phyloP scores from a whole-genome alignment of 2,888 invertebrate species.

The Penaeus monodon region DNA sequence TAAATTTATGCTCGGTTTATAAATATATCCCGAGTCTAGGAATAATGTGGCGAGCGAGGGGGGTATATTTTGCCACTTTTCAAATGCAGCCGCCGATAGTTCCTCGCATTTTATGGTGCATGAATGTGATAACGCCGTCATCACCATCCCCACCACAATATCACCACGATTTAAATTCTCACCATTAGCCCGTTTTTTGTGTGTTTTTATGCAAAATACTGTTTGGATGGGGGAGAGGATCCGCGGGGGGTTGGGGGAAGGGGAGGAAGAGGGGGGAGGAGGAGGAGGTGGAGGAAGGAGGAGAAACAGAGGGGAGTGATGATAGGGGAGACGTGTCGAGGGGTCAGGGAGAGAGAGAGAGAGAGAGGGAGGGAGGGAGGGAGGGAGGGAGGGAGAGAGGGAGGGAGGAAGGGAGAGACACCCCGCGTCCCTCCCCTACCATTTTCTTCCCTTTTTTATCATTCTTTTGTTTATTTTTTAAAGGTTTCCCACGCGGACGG shows the following conservation, averaged over 20 bases:
- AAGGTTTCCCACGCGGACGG: too few species aligned
- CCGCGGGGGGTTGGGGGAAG: not conserved
- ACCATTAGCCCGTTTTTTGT: slow-evolving; percentile 27
- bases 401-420: not conserved
- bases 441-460: too few species aligned
- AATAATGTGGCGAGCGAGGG: slow-evolving; percentile 10
- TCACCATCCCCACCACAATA: slow-evolving; percentile 18
- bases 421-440: too few species aligned
- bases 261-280: not conserved
- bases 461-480: too few species aligned
- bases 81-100: slow-evolving; percentile 49
- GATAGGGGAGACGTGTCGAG: not conserved
- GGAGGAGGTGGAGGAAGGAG: not conserved
- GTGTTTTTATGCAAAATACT: slow-evolving; percentile 30
- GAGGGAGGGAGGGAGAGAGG: not conserved
- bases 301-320: not conserved
- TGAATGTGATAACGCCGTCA: slow-evolving; percentile 41
- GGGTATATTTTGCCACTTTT: slow-evolving; percentile 51
- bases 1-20: slow-evolving; percentile 40
- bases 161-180: slow-evolving; percentile 43
- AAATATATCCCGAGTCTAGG: slow-evolving; percentile 17
- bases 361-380: not conserved
- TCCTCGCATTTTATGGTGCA: slow-evolving; percentile 36
- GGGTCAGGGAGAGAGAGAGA: not conserved
- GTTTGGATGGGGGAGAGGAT: not conserved